Evolutionary conservation across 2,797 vertebrate genomes (phyloP), one percentile per base, ranked within the genome.

Genomic region (Sternotherus odoratus): DNA sequence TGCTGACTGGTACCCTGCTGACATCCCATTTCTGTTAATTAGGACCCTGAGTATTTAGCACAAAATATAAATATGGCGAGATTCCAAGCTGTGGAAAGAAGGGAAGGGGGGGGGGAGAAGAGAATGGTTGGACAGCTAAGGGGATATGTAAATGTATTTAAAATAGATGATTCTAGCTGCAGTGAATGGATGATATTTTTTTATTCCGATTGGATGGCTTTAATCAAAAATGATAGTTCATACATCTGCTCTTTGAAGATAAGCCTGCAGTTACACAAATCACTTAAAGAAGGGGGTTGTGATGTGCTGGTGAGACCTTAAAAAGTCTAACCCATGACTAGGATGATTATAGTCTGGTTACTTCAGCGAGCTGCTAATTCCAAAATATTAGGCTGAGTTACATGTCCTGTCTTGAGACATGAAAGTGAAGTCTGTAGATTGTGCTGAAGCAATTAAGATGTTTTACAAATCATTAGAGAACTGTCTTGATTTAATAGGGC

Each of bases 171-270:
- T 94, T 94, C 84, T 80, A 57, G 91, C 95, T 86, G 93, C 96
- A 93, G 86, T 92, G 95, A 95, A 93, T 93, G 92, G 95, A 94
- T 94, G 93, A 95, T 84, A 81, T 81, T 88, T 94, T 94, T 90
- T 93, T 93, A 92, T 82, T 96, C 92, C 13, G 46, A 91, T 94
- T 94, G 96, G 95, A 97, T 96, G 95, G 89, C 97, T 97, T 97
- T 98, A 98, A 98, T 97, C 93, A 97, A 97, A 98, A 98, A 97
- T 84, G 96, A 97, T 98, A 96, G 96, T 95, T 96, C 96, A 96
- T 95, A 95, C 97, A 96, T 97, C 97, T 97, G 97, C 94, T 97
- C 96, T 97, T 97, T 97, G 96, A 98, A 98, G 98, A 98, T 98
- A 98, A 98, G 97, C 93, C 91, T 90, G 92, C 43, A 53, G 82